Evolutionary conservation across 2,888 invertebrate species (phyloP), one percentile per base, ranked within the genome.

Genomic region (Pachymerium ferrugineum): DNA sequence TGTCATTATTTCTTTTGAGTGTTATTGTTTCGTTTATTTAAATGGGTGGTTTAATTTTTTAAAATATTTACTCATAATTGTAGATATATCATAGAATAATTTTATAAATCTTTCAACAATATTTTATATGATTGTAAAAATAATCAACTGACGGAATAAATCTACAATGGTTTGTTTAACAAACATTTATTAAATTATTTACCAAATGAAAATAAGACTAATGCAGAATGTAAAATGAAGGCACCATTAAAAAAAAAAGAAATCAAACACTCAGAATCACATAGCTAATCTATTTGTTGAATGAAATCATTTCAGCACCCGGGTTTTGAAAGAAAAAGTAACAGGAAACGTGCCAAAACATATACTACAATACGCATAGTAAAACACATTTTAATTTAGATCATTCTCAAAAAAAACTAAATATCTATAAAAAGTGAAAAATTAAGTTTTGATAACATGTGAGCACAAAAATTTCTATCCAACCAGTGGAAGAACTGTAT

Each of bases 401-500:
- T 19, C 47, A 54, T 54, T 54, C 47, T 54, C 47, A 54, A 19
- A 54, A 54, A 54, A 54, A 19, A 19, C 47, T 54, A 54, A n/a
- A n/a, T n/a, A 54, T 54, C 47, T 54, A 54, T 54, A 54, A 54
- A 54, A 54, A 54, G 47, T 54, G 47, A 54, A 54, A 54, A 54
- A 54, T 54, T 22, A n/a, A 54, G 47, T 19, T 54, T 54, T 54
- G 16, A 54, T 22, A 54, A 47, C n/a, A 54, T 16, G 47, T 54
- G 47, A 54, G 47, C 47, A 54, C 47, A 54, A 54, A 47, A n/a
- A 54, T 10, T 10, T 54, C 47, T 16, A 54, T 54, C 47, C 47
- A 54, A 54, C 47, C 47, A 54, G 47, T 54, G 47, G 47, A 54
- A 54, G 47, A 54, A 12, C 6, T 54, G 19, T 22, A 54, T 38